Conservation (phyloP, 2,113 vertebrate genomes). For the Pedetes capensis region DNA sequence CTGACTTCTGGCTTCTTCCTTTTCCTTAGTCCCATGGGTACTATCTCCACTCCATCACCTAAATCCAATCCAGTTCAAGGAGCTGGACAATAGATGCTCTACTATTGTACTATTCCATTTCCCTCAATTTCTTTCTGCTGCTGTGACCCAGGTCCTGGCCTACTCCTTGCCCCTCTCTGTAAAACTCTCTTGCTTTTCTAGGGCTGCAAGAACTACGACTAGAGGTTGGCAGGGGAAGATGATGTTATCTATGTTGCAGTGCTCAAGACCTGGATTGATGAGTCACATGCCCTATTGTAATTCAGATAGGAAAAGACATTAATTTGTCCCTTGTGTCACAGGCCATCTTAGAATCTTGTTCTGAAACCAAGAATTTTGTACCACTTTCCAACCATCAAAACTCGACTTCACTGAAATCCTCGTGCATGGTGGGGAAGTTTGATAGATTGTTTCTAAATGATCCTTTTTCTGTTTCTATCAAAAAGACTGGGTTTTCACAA, state of each 20-base stretch:
- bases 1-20: neutral
- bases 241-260: neutral
- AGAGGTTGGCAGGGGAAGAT: neutral
- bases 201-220: neutral
- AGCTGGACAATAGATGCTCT: neutral
- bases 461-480: neutral
- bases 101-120: neutral
- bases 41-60: neutral
- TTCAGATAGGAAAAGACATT: neutral
- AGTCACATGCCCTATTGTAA: neutral
- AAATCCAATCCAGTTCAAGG: neutral
- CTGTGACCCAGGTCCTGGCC: neutral
- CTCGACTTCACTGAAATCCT: neutral
- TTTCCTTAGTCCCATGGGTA: neutral
- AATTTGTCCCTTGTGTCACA: neutral
- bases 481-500: neutral
- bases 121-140: neutral
- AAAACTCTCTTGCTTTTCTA: neutral
- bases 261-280: neutral
- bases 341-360: neutral
- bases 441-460: neutral
- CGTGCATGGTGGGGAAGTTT: neutral
- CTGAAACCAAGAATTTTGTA: neutral
- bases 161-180: no score
- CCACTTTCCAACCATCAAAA: neutral